These are phyloP conservation scores for Drosophila busckii DNA, from an alignment of 1,140 invertebrate species.

Conservation along the genomic window DNA sequence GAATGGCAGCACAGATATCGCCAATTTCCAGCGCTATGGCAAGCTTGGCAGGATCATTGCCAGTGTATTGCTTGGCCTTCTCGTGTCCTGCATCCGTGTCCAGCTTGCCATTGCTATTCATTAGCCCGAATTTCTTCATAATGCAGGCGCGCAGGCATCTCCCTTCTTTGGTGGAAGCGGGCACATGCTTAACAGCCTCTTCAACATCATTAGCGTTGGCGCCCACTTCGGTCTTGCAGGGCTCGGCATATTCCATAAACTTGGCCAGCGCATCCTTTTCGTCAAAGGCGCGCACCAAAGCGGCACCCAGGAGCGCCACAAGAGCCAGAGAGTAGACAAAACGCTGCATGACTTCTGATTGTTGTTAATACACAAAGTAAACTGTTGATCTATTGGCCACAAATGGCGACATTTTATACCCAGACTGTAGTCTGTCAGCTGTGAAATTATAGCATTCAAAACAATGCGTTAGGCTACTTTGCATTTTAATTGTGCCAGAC, in stretches of 20 bases:
- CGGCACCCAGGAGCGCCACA: constrained; percentile 21
- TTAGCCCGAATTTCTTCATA: constrained; percentile 47
- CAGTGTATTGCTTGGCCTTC: constrained; percentile 55
- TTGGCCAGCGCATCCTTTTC: constrained; percentile 47
- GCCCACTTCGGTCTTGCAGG: constrained; percentile 35
- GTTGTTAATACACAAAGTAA: constrained; percentile 7
- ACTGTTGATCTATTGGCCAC: constrained; percentile 15
- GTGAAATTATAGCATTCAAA: constrained; percentile 57
- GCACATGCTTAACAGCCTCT: constrained; percentile 32
- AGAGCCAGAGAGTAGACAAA: constrained; percentile 10
- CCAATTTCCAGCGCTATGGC: constrained; percentile 49
- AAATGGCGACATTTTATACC: constrained; percentile 23
- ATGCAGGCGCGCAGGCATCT: constrained; percentile 61
- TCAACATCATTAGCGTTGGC: constrained; percentile 43
- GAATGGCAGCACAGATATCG: constrained; percentile 40
- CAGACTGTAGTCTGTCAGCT: constrained; percentile 34
- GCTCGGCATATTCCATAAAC: constrained; percentile 37
- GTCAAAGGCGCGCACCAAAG: constrained; percentile 37
- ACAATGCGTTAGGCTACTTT: constrained; percentile 24
- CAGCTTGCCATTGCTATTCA: constrained; percentile 43
- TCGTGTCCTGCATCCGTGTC: constrained; percentile 29
- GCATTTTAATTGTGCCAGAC: constrained; percentile 16
- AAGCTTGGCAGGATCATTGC: constrained; percentile 53
- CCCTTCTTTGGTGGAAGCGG: constrained; percentile 33
- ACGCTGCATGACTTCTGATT: constrained; percentile 46